Conservation (phyloP, 1,140 invertebrate species). For the Heliconius himera region DNA sequence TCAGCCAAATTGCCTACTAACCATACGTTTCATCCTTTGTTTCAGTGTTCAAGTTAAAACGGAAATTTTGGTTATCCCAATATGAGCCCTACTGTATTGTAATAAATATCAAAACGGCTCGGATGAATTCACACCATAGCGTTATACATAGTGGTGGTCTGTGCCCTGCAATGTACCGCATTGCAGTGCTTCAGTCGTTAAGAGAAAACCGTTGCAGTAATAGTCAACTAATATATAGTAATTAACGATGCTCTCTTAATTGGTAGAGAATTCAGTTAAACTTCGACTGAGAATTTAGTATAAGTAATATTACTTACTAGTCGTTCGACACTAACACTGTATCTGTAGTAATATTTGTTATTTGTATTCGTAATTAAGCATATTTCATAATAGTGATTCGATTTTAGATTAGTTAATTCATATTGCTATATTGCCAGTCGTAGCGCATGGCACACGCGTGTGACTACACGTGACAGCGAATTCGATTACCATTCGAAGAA, state of each 20-base stretch:
- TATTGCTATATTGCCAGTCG: neutral
- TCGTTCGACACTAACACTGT: neutral
- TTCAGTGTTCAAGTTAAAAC: slow-evolving; percentile 34
- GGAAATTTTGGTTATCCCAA: slow-evolving; percentile 22
- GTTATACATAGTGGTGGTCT: slow-evolving; percentile 38
- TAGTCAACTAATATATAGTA: slow-evolving; percentile 51
- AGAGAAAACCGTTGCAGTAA: slow-evolving; percentile 51
- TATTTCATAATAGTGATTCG: neutral
- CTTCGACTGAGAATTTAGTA: slow-evolving; percentile 31
- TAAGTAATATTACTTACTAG: slow-evolving; percentile 5
- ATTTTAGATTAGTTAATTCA: neutral
- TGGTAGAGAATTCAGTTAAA: slow-evolving; percentile 36
- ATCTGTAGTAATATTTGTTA: neutral
- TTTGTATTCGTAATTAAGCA: neutral
- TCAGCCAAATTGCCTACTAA: slow-evolving; percentile 44
- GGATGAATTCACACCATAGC: slow-evolving; percentile 38
- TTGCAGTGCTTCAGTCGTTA: slow-evolving; percentile 50
- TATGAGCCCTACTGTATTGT: slow-evolving; percentile 37
- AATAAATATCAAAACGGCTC: slow-evolving; percentile 44
- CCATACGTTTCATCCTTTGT: slow-evolving; percentile 41
- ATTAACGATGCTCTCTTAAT: slow-evolving; percentile 51
- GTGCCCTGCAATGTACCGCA: slow-evolving; percentile 50
- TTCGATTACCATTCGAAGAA: too few species aligned
- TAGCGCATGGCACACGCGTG: too few species aligned
- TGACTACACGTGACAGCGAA: too few species aligned